Conservation (phyloP, 2,888 invertebrate genomes). For the Carterocephalus palaemon region DNA sequence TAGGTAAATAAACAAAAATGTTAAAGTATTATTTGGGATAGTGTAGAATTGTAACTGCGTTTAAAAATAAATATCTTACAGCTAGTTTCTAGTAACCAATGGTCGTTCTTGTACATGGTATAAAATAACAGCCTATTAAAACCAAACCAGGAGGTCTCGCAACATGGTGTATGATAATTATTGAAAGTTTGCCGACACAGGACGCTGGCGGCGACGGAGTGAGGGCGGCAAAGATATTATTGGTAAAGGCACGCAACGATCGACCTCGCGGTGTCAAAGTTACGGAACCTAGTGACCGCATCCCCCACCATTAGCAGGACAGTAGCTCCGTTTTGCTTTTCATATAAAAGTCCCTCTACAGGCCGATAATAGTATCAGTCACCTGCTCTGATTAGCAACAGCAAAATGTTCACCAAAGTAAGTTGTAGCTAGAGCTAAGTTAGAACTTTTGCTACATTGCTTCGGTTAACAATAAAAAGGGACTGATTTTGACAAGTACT, state of each 20-base stretch:
- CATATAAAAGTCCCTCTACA: conserved; percentile 73
- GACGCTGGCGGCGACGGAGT: conserved; percentile 39
- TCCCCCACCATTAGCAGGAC: conserved; percentile 65
- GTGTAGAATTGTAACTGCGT: no score
- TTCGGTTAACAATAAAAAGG: no score
- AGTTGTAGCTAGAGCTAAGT: conserved; percentile 47
- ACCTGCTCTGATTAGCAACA: conserved; percentile 71
- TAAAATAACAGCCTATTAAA: no score
- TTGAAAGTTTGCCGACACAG: conserved; percentile 33
- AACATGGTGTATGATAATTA: conserved; percentile 35
- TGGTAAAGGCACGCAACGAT: conserved; percentile 52
- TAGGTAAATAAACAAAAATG: no score
- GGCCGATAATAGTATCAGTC: conserved; percentile 74
- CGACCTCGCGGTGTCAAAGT: conserved; percentile 78
- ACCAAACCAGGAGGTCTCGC: conserved; percentile 33
- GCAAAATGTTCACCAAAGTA: conserved; percentile 78
- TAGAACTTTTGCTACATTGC: no score
- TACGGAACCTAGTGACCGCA: conserved; percentile 75
- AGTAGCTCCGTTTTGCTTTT: conserved; percentile 71
- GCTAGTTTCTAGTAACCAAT: no score
- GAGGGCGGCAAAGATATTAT: conserved; percentile 39
- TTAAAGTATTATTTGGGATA: no score
- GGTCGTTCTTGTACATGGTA: no score
- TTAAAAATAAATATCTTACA: no score
- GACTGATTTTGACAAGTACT: no score